Base-by-base conservation (phyloP, 2,888 invertebrate genomes). In the Colostygia pectinataria region DNA sequence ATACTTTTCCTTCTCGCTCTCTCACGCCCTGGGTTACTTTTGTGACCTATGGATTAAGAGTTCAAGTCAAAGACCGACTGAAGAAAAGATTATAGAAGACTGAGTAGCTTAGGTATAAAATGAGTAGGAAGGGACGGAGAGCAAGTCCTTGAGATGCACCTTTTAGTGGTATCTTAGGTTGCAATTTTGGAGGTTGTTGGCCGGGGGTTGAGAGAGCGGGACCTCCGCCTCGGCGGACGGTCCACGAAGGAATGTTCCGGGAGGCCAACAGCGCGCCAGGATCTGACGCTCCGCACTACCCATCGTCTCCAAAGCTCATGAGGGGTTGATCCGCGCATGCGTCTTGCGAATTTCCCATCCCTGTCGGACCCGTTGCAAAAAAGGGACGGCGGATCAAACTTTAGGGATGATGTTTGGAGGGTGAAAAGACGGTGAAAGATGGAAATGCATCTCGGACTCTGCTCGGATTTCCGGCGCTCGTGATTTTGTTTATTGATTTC, bases 401-500 rank as follows among this genome's bases (percentile, higher is more conserved):
- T 82, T 80, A 68, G 86, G 88, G 88, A 85, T 81, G 85, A 78
- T 82, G 71, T 84, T 82, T 79, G 86, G 84, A 87, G 89, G 89
- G 89, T 88, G 87, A 83, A 81, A 79, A 85, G 83, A 85, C 85
- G 83, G 77, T 83, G 86, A 83, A 86, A 85, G 86, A 87, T 88
- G 88, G 88, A 88, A 89, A 86, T 90, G 88, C 89, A 90, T 89
- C 86, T 87, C 80, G 80, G 79, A 84, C 82, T 83, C 74, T 74
- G 86, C 82, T 86, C 88, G 87, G 88, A 88, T 89, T 88, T 90
- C 89, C 89, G 85, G 80, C 74, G 85, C 80, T 81, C 71, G 83
- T 85, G 88, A 90, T 88, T 87, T 88, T 85, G 85, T 85, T 89
- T 89, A 90, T 90, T 87, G 89, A 89, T 89, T 89, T 80, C 80